Evolutionary conservation across 2,113 vertebrate genomes (phyloP).

Genomic region (Pseudolaguvia tuberculata): DNA sequence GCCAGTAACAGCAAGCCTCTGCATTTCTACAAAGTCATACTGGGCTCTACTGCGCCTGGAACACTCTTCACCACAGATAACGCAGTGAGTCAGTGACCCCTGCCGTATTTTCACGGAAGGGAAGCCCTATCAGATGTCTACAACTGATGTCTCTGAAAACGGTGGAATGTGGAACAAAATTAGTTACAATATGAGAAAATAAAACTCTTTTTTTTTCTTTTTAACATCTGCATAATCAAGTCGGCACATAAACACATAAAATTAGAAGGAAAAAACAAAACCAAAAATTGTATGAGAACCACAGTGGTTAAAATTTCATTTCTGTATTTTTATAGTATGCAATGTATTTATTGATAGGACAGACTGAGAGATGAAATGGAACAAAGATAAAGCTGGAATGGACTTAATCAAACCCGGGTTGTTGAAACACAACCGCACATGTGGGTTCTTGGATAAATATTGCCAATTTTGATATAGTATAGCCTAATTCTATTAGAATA

Average conservation of each 20-base stretch:
- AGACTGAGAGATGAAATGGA: too few species aligned
- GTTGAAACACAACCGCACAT: too few species aligned
- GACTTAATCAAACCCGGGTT: too few species aligned
- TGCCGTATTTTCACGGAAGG: slow-evolving; percentile 44
- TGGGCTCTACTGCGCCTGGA: slow-evolving; percentile 17
- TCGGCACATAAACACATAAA: background rate
- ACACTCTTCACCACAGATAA: slow-evolving; percentile 33
- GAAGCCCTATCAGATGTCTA: slow-evolving; percentile 27
- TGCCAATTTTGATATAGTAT: too few species aligned
- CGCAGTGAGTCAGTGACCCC: slow-evolving; percentile 52
- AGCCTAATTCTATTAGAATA: too few species aligned
- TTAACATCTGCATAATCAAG: background rate
- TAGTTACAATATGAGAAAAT: background rate
- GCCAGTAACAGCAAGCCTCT: slow-evolving; percentile 27
- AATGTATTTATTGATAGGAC: too few species aligned
- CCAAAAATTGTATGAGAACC: background rate
- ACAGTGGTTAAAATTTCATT: background rate
- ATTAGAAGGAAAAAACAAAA: background rate
- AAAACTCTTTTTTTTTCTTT: too few species aligned
- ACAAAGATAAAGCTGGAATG: too few species aligned
- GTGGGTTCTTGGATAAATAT: too few species aligned
- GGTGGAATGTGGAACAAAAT: slow-evolving; percentile 2
- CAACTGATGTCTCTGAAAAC: slow-evolving; percentile 13
- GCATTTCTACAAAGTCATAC: slow-evolving; percentile 30
- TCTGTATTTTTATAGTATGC: too few species aligned